A percentile compares a stretch with the other conserved stretches of the same genome.
Conservation (phyloP, 2,797 vertebrate species). For the Chaetodon trifasciatus region DNA sequence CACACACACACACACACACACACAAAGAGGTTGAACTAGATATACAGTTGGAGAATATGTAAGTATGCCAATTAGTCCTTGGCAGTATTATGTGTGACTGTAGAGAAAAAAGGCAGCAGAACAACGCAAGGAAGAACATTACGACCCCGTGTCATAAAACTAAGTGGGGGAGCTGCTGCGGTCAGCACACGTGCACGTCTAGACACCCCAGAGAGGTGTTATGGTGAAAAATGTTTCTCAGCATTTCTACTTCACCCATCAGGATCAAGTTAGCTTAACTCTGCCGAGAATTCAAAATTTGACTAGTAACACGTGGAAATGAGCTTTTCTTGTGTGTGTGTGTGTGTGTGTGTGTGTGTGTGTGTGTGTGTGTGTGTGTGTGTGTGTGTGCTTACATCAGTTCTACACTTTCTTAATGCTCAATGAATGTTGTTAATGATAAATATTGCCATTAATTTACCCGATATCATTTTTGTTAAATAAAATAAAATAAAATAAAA, state of each 20-base stretch:
- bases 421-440: not conserved
- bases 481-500: not conserved
- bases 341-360: constrained; percentile 25
- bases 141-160: constrained; percentile 69
- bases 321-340: not conserved
- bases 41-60: constrained; percentile 47
- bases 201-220: constrained; percentile 74
- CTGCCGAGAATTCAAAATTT: constrained; percentile 26
- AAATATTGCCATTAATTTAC: not conserved
- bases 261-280: constrained; percentile 49
- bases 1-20: constrained; percentile 9
- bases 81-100: constrained; percentile 45
- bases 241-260: constrained; percentile 64
- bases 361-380: not conserved
- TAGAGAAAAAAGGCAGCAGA: constrained; percentile 44
- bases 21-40: constrained; percentile 15
- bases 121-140: constrained; percentile 69
- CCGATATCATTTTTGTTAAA: not conserved
- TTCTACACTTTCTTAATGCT: not conserved
- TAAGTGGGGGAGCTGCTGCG: constrained; percentile 74
- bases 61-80: constrained; percentile 48
- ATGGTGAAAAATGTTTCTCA: constrained; percentile 68
- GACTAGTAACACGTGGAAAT: constrained; percentile 19
- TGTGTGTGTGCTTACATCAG: not conserved
- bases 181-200: constrained; percentile 60